Conservation (phyloP, 2,113 vertebrate genomes). For the Platichthys stellatus region DNA sequence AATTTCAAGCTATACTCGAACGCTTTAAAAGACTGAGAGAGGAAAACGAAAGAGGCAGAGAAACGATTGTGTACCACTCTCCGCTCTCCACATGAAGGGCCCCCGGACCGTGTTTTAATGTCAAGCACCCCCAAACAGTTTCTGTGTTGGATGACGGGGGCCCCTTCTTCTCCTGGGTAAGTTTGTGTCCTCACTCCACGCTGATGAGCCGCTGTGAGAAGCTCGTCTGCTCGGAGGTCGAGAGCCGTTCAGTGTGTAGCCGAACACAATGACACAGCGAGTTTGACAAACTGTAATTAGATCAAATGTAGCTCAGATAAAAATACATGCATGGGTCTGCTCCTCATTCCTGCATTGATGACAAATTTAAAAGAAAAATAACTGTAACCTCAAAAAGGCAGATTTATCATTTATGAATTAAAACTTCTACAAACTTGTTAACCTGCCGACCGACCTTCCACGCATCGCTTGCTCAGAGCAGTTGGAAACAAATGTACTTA, state of each 20-base stretch:
- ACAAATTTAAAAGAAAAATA: too few species aligned
- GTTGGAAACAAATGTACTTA: background rate
- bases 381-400: background rate
- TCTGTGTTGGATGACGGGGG: conserved; percentile 43
- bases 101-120: conserved; percentile 32
- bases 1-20: conserved; percentile 62
- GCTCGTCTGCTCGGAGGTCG: background rate
- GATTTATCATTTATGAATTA: background rate
- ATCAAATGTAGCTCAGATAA: background rate
- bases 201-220: conserved; percentile 28
- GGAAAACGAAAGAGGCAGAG: conserved; percentile 22
- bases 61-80: conserved; percentile 53
- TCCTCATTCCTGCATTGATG: background rate
- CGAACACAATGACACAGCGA: background rate
- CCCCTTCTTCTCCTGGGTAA: conserved; percentile 17
- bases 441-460: conserved; percentile 23
- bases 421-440: conserved; percentile 39
- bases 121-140: conserved; percentile 50
- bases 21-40: conserved; percentile 51
- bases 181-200: conserved; percentile 46
- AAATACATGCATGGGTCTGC: background rate
- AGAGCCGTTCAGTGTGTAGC: conserved; percentile 16
- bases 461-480: background rate
- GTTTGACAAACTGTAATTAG: background rate
- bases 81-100: conserved; percentile 61